Evolutionary conservation across 2,113 vertebrate species (phyloP).

Genomic region (Perognathus longimembris): DNA sequence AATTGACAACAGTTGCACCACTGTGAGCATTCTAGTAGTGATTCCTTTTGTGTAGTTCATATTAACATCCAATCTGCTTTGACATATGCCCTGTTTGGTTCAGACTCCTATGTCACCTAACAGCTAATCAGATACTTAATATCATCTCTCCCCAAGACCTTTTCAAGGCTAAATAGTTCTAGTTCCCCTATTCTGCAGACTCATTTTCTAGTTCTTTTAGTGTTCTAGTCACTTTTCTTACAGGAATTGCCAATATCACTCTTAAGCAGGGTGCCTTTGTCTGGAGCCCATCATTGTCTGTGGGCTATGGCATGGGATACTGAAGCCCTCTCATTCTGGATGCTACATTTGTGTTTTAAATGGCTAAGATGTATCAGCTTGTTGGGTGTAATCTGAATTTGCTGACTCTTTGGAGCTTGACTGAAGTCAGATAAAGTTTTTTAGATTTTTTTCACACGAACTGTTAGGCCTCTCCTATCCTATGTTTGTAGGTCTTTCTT

Average conservation of each 20-base stretch:
- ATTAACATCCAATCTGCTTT: background rate
- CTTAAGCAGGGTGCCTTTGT: background rate
- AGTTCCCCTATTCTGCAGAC: background rate
- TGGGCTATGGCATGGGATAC: background rate
- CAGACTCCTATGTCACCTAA: slow-evolving; percentile 34
- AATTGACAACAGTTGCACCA: background rate
- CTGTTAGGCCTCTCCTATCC: background rate
- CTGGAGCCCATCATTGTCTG: background rate
- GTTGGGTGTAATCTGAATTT: slow-evolving; percentile 21
- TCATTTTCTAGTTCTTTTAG: background rate
- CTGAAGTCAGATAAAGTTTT: background rate
- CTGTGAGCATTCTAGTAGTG: background rate
- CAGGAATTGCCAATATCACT: slow-evolving; percentile 18
- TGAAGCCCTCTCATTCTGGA: background rate
- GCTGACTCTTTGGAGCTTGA: slow-evolving; percentile 38
- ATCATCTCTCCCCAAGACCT: slow-evolving; percentile 2
- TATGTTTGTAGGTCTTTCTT: background rate
- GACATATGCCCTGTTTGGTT: background rate
- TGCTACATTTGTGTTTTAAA: background rate
- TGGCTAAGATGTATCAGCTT: slow-evolving; percentile 1
- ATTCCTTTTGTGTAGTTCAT: background rate
- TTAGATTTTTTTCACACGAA: slow-evolving; percentile 40
- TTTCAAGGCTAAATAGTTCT: background rate
- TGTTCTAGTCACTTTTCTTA: background rate
- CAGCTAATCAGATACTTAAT: slow-evolving; percentile 42